Percentiles rank a stretch among this genome's conserved stretches.
Evolutionary conservation across 2,797 vertebrate genomes (phyloP).

Genomic region (Urophycis tenuis): DNA sequence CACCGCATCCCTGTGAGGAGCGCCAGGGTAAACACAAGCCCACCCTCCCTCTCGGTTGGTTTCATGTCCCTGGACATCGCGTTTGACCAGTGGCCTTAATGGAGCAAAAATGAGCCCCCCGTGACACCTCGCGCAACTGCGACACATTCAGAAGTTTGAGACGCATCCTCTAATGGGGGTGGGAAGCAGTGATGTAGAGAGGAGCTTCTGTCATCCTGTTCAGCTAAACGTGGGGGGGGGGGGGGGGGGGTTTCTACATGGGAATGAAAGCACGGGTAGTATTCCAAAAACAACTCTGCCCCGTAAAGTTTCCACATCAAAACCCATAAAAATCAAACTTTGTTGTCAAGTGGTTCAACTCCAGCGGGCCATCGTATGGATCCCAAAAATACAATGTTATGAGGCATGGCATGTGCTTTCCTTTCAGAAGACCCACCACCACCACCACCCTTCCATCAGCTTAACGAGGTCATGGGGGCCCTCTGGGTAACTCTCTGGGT

Average conservation of each 20-base stretch:
- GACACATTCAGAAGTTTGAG: neutral
- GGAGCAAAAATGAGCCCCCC: neutral
- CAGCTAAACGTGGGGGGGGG: neutral
- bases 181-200: neutral
- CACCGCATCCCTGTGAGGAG: neutral
- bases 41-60: neutral
- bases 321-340: neutral
- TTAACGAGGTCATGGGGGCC: constrained; percentile 44
- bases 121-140: neutral
- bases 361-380: neutral
- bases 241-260: too few species aligned
- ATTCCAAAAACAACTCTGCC: neutral
- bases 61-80: neutral
- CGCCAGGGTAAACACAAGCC: constrained; percentile 12
- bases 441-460: constrained; percentile 19
- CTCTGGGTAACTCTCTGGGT: constrained; percentile 45
- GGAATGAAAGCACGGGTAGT: neutral
- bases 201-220: neutral
- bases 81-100: constrained; percentile 2
- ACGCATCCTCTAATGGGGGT: neutral
- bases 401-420: constrained; percentile 23
- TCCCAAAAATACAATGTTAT: neutral
- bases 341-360: neutral
- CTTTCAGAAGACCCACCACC: constrained; percentile 21
- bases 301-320: neutral